Conservation (phyloP, 1,140 invertebrate genomes). For the Procambarus clarkii region DNA sequence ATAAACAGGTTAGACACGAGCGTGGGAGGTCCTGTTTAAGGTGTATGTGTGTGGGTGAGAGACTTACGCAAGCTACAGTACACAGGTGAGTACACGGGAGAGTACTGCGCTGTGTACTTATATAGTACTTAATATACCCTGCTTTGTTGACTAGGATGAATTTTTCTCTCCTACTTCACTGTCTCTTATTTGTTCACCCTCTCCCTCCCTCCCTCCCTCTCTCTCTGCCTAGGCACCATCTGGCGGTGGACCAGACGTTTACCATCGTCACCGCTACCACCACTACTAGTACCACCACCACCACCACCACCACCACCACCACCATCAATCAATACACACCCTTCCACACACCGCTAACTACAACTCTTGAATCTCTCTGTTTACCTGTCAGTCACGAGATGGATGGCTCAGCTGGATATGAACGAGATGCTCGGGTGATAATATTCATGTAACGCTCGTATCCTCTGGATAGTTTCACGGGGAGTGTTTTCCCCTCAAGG, state of each 20-base stretch:
- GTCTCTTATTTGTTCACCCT: not conserved
- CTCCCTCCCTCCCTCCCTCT: not conserved
- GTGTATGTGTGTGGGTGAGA: constrained; percentile 1
- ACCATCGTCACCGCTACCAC: not conserved
- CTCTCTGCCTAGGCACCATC: not conserved
- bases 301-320: constrained; percentile 1
- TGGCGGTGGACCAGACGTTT: not conserved
- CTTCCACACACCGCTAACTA: not conserved
- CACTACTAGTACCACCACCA: not conserved
- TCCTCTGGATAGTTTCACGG: too few species aligned
- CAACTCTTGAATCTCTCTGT: not conserved
- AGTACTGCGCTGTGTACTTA: constrained; percentile 38
- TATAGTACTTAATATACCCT: constrained; percentile 45
- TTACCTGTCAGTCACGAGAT: too few species aligned
- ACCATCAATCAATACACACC: not conserved
- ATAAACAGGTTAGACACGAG: not conserved
- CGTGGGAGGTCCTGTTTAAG: not conserved
- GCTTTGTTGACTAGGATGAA: constrained; percentile 32
- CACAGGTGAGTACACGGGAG: constrained; percentile 41
- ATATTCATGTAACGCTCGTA: too few species aligned
- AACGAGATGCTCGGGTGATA: too few species aligned
- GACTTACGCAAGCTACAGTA: constrained; percentile 35
- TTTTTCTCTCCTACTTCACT: not conserved
- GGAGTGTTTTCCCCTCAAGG: too few species aligned
- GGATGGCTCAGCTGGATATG: too few species aligned